These are phyloP conservation scores for Sinonovacula constricta DNA, from an alignment of 1,140 invertebrate genomes.

Conservation along the genomic window DNA sequence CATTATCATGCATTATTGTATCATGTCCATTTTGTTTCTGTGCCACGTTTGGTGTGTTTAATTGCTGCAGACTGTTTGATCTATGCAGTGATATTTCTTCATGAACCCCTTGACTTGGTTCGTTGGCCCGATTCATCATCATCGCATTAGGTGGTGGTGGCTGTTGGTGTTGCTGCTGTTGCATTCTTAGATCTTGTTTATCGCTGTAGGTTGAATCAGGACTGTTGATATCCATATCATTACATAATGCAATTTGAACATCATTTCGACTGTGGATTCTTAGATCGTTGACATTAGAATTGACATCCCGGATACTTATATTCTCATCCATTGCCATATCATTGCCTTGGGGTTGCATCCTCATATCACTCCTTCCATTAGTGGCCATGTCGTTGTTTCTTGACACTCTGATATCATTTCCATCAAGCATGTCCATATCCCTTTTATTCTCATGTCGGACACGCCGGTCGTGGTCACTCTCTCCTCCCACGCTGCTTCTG, in stretches of 20 bases:
- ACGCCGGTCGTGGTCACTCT: too few relatives aligned
- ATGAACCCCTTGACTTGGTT: too few relatives aligned
- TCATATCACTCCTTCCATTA: too few relatives aligned
- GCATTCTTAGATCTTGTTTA: slow-evolving; percentile 4
- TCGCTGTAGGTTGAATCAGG: slow-evolving; percentile 9
- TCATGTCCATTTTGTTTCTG: slow-evolving; percentile 29
- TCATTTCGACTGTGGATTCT: slow-evolving; percentile 24
- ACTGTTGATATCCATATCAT: slow-evolving; percentile 31
- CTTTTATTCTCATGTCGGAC: too few relatives aligned
- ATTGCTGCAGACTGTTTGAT: slow-evolving; percentile 1
- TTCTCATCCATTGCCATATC: slow-evolving; percentile 36
- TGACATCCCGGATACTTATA: slow-evolving; percentile 19
- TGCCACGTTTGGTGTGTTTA: slow-evolving; percentile 22
- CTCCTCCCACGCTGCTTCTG: too few relatives aligned
- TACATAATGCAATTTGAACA: slow-evolving; percentile 25
- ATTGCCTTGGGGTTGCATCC: slow-evolving; percentile 15
- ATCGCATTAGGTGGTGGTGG: too few relatives aligned
- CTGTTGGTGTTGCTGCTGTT: slow-evolving; percentile 14
- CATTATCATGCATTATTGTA: slow-evolving; percentile 22
- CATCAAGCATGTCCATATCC: slow-evolving; percentile 26
- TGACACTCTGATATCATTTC: too few relatives aligned
- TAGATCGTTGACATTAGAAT: slow-evolving; percentile 3
- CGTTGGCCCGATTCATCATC: too few relatives aligned
- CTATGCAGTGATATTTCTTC: too few relatives aligned
- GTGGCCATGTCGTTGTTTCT: too few relatives aligned